Evolutionary conservation across 2,888 invertebrate species (phyloP), one percentile per base, ranked within the genome.

Genomic region (Epinotia ramella): DNA sequence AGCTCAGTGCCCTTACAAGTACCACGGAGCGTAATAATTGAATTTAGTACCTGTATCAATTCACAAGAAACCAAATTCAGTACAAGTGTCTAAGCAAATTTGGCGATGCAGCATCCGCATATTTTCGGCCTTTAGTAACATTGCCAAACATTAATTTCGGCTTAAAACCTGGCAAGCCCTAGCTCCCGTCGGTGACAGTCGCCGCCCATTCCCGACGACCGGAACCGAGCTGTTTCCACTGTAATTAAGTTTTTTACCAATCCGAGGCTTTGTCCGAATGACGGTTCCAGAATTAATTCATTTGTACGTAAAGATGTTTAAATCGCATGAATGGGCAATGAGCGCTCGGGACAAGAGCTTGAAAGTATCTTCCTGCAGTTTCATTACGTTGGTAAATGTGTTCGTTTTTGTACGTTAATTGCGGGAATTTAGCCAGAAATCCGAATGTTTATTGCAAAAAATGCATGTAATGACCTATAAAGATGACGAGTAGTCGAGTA

Each of bases 211-310:
- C 71, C 75, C 71, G 71, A 60, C 49, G 67, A 78, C 77, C 77
- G 73, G 78, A 77, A 79, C 66, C 53, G 63, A 68, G 66, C 79
- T 79, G 80, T 83, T 84, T 82, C 84, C 83, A 84, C 84, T 84
- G 84, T 87, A 88, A 89, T 89, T 89, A 87, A 85, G 85, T 86
- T 87, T 86, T 86, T 84, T 82, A 16, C 57, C 53, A 63, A 40
- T 65, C 49, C 33, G 64, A 20, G 24, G 40, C 20, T 49, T 70
- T 64, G 59, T 64, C n/a, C 40, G 16, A 66, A 70, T 53, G 46
- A 63, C 28, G 20, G 28, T 65, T 60, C 60, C 63, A 57, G 20
- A 64, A 60, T 57, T 40, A 64, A 62, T 75, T 53, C n/a, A 71
- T 53, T 66, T 66, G 59, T 66, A 70, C 69, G 13, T 13, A 70